Conservation (phyloP, 2,113 vertebrate genomes). For the Dermatemys mawii region DNA sequence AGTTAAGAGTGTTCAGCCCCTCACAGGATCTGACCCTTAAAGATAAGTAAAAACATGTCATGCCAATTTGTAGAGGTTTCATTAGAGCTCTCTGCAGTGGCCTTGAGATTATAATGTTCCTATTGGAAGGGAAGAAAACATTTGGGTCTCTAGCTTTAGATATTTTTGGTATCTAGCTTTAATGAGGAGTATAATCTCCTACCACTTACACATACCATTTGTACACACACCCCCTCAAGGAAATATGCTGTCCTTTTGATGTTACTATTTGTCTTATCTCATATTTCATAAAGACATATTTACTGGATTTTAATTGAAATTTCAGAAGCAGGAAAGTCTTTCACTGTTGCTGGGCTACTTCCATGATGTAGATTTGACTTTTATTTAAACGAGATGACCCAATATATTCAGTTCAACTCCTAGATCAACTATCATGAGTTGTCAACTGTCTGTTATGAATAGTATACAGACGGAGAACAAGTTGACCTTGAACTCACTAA, state of each 20-base stretch:
- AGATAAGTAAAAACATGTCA: not conserved
- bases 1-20: not conserved
- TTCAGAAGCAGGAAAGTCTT: constrained; percentile 14
- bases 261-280: not conserved
- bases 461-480: constrained; percentile 49
- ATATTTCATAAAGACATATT: not conserved
- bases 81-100: not conserved
- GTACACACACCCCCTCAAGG: not conserved
- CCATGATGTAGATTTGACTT: constrained; percentile 12
- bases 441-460: constrained; percentile 51
- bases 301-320: constrained; percentile 28
- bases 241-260: not conserved
- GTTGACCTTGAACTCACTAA: constrained; percentile 71
- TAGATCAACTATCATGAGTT: constrained; percentile 31
- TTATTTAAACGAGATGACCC: constrained; percentile 47
- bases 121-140: not conserved
- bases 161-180: not conserved
- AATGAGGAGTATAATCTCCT: not conserved
- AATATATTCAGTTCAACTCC: constrained; percentile 11
- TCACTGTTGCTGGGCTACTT: constrained; percentile 1
- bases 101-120: not conserved
- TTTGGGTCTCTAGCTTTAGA: not conserved
- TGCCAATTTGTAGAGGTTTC: not conserved
- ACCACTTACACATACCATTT: not conserved
- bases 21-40: not conserved